Percentiles rank a stretch among this genome's conserved stretches.
Evolutionary conservation across 2,888 invertebrate genomes (phyloP).

Genomic region (Mycogona germanica): DNA sequence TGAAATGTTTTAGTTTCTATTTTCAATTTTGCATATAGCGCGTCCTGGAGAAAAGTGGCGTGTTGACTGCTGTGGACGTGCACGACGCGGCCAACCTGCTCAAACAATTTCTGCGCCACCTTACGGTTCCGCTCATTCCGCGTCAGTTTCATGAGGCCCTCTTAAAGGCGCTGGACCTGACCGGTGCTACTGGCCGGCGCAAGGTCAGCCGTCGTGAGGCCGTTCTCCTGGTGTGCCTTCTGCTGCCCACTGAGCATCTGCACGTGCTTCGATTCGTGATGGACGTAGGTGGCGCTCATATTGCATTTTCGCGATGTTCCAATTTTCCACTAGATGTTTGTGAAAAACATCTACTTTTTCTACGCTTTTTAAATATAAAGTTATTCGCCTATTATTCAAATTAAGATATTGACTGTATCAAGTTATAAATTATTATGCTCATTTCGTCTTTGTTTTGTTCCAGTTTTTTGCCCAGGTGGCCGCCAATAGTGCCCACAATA

Average conservation of each 20-base stretch:
- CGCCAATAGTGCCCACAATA: conserved; percentile 53
- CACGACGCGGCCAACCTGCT: conserved; percentile 75
- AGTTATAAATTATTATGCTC: background rate
- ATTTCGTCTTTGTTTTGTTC: conserved; percentile 27
- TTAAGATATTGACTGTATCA: background rate
- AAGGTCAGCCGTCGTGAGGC: conserved; percentile 49
- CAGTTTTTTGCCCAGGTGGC: conserved; percentile 58
- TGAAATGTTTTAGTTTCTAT: too few species aligned
- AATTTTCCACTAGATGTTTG: too few species aligned
- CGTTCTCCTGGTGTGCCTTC: conserved; percentile 50
- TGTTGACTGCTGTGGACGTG: conserved; percentile 46
- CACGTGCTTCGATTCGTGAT: conserved; percentile 69
- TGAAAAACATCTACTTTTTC: too few species aligned
- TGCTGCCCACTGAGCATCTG: conserved; percentile 62
- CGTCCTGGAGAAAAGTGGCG: conserved; percentile 57
- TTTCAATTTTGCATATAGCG: too few species aligned
- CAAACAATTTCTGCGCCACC: conserved; percentile 69
- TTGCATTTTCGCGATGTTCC: too few species aligned
- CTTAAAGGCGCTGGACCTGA: conserved; percentile 37
- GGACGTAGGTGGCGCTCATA: conserved; percentile 55
- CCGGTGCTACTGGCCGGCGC: conserved; percentile 41
- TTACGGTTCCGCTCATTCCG: conserved; percentile 75
- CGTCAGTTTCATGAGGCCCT: conserved; percentile 59
- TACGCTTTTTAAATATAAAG: too few species aligned
- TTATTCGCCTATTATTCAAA: background rate